These are phyloP conservation scores for Pygmarrhopalites habei DNA, from an alignment of 1,140 invertebrate genomes.

Conservation along the genomic window DNA sequence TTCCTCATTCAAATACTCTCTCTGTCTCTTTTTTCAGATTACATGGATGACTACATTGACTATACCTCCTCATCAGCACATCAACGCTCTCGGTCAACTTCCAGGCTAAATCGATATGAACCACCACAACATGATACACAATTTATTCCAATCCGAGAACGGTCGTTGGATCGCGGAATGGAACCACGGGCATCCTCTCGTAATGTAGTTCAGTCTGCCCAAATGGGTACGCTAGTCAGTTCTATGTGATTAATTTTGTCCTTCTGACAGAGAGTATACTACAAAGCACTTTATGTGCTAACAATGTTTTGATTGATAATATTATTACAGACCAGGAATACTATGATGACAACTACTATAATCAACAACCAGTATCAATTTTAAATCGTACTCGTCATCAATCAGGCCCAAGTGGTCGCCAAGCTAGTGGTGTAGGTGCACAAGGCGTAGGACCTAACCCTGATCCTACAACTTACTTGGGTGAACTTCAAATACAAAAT, in stretches of 20 bases:
- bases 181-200: conserved; percentile 6
- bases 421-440: neutral
- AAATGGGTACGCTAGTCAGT: conserved; percentile 1
- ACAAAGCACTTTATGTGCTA: no score
- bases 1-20: no score
- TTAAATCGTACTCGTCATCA: conserved; percentile 26
- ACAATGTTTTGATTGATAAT: no score
- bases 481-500: conserved; percentile 90
- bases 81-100: conserved; percentile 26
- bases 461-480: conserved; percentile 57
- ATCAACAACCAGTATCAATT: conserved; percentile 28
- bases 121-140: conserved; percentile 20
- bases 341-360: conserved; percentile 23
- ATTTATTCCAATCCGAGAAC: conserved; percentile 30
- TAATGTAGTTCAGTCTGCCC: conserved; percentile 3
- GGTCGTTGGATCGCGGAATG: conserved; percentile 19
- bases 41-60: conserved; percentile 31
- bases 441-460: conserved; percentile 21
- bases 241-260: no score
- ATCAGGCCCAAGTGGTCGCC: conserved; percentile 1
- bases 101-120: conserved; percentile 32
- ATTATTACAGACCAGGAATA: conserved; percentile 9
- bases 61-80: conserved; percentile 19
- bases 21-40: no score
- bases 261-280: no score